Percentiles rank a stretch among this genome's conserved stretches.
Conservation (phyloP, 2,113 vertebrate species). For the Sylvia atricapilla region DNA sequence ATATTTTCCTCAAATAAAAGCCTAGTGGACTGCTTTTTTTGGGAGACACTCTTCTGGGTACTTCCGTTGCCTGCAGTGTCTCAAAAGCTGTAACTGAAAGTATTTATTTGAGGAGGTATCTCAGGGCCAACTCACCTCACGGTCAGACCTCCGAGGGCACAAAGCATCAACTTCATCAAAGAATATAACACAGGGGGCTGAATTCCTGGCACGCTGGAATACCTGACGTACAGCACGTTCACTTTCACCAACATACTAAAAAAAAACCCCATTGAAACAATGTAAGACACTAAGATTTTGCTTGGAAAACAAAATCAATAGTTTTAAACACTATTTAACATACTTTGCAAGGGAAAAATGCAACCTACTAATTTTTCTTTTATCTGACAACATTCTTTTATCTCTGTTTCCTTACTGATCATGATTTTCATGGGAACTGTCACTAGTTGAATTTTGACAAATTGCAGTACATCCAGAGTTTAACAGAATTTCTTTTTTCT, state of each 20-base stretch:
- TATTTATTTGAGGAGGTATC: neutral
- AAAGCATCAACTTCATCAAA: conserved; percentile 97
- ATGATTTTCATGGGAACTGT: neutral
- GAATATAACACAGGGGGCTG: conserved; percentile 95
- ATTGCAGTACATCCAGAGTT: neutral
- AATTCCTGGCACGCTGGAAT: conserved; percentile 92
- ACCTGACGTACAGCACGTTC: conserved; percentile 93
- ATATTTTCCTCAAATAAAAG: neutral
- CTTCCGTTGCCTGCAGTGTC: neutral
- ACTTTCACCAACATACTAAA: conserved; percentile 94
- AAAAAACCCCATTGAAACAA: neutral
- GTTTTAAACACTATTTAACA: neutral
- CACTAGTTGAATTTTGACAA: neutral
- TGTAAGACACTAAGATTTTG: neutral
- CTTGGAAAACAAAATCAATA: neutral
- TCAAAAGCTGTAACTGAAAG: neutral
- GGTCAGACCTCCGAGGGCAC: conserved; percentile 92
- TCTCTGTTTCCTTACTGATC: neutral
- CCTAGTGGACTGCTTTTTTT: neutral
- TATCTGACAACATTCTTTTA: neutral
- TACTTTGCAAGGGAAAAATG: neutral
- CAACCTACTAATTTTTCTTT: neutral
- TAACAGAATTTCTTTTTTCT: neutral
- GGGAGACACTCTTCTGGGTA: neutral
- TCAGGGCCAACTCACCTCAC: conserved; percentile 78